Evolutionary conservation across 2,797 vertebrate genomes (phyloP).

Genomic region (Threskiornis aethiopicus): DNA sequence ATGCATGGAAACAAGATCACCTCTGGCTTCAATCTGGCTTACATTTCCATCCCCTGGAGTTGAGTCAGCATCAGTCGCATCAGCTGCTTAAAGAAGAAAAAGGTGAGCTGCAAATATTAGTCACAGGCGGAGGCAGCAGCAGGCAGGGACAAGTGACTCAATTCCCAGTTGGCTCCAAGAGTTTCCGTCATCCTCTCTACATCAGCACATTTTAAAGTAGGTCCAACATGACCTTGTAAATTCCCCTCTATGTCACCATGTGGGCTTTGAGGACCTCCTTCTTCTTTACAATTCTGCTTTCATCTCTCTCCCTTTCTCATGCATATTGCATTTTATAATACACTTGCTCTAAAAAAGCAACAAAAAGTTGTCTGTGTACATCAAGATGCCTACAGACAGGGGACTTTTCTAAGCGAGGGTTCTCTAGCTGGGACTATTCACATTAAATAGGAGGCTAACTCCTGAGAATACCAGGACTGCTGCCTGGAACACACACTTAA

Average conservation of each 20-base stretch:
- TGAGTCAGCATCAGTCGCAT: slow-evolving; percentile 41
- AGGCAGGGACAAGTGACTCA: slow-evolving; percentile 56
- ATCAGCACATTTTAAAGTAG: slow-evolving; percentile 42
- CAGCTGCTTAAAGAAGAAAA: slow-evolving; percentile 44
- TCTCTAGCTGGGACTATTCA: background rate
- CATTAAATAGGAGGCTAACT: background rate
- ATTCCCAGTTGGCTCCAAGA: slow-evolving; percentile 24
- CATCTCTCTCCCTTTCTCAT: background rate
- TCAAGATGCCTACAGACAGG: background rate
- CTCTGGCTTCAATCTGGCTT: slow-evolving; percentile 45
- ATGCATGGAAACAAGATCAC: slow-evolving; percentile 28
- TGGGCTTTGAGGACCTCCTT: background rate
- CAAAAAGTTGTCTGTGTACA: background rate
- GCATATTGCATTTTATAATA: background rate
- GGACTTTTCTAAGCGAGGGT: background rate
- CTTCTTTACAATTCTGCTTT: background rate
- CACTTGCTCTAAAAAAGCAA: background rate
- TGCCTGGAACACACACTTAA: background rate
- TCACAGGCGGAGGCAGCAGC: slow-evolving; percentile 36
- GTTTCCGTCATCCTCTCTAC: background rate
- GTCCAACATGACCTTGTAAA: slow-evolving; percentile 36
- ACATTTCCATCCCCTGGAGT: slow-evolving; percentile 21
- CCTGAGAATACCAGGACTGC: background rate
- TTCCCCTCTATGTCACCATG: background rate
- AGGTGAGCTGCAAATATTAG: slow-evolving; percentile 45